Conservation (phyloP, 2,113 vertebrate species). For the Chinchilla lanigera region DNA sequence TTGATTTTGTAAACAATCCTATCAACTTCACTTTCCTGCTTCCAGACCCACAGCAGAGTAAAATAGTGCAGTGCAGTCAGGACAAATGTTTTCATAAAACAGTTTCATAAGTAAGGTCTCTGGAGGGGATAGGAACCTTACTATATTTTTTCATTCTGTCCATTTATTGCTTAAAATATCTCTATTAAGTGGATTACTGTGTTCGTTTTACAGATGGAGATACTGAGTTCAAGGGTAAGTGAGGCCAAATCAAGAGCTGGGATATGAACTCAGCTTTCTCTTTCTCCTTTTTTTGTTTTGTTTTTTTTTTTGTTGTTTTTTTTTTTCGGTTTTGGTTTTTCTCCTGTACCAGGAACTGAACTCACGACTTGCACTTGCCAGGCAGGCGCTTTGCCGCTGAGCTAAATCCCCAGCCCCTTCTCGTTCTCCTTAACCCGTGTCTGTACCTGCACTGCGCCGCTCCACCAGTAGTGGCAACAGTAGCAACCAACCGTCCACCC, state of each 20-base stretch:
- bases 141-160: not conserved
- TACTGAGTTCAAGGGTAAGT: not conserved
- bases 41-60: not conserved
- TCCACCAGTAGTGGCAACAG: not conserved
- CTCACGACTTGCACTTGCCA: too few species aligned
- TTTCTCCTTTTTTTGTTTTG: too few species aligned
- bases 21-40: not conserved
- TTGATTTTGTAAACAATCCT: slow-evolving; percentile 16
- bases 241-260: not conserved
- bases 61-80: not conserved
- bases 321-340: too few species aligned
- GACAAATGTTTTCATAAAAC: not conserved
- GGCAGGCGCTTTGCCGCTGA: too few species aligned
- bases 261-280: not conserved
- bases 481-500: not conserved
- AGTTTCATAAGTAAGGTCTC: not conserved
- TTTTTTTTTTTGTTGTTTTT: too few species aligned
- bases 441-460: not conserved
- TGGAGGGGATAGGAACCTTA: not conserved
- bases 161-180: not conserved
- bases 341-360: too few species aligned
- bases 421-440: not conserved
- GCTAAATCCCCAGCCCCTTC: too few species aligned
- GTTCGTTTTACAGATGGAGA: slow-evolving; percentile 33
- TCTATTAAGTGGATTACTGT: not conserved